Conservation (phyloP, 2,797 vertebrate species). For the Syndactyla subalaris region DNA sequence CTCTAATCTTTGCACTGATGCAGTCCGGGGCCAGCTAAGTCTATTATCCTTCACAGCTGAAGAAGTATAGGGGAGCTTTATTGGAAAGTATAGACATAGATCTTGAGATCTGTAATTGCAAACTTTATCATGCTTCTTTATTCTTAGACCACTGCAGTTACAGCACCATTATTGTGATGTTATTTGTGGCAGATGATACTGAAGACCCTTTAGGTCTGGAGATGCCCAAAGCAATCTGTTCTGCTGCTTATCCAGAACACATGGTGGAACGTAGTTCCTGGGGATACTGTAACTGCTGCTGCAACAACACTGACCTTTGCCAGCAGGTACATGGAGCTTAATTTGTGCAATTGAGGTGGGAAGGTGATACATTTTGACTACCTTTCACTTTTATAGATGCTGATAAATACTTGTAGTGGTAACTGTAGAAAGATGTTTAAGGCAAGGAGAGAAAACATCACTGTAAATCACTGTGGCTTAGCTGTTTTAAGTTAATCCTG, state of each 20-base stretch:
- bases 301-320: background rate
- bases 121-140: background rate
- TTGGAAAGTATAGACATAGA: background rate
- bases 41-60: background rate
- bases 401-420: background rate
- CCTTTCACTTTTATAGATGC: accelerated
- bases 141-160: background rate
- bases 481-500: background rate
- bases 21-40: background rate
- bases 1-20: background rate
- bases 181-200: background rate
- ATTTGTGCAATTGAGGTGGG: background rate
- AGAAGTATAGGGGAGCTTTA: background rate
- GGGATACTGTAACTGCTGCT: background rate
- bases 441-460: background rate
- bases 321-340: background rate
- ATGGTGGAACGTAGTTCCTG: background rate
- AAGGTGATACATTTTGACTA: background rate
- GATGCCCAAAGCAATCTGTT: background rate
- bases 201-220: background rate
- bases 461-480: background rate
- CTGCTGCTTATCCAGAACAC: background rate
- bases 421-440: background rate
- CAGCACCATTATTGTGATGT: background rate
- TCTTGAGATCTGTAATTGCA: background rate